Evolutionary conservation across 1,140 invertebrate species (phyloP).

Genomic region (Hyphantria cunea): DNA sequence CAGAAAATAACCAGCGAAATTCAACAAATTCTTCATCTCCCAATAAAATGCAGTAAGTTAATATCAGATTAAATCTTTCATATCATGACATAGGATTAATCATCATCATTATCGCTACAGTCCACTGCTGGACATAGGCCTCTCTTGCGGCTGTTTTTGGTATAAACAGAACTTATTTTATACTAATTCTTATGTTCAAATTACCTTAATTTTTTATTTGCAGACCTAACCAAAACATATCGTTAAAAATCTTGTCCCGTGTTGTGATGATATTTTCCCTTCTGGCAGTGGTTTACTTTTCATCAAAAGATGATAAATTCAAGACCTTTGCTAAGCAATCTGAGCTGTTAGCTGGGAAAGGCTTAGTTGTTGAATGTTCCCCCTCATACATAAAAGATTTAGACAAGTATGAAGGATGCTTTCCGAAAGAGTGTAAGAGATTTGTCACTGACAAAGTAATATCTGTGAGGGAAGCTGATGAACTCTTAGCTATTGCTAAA

Average conservation of each 20-base stretch:
- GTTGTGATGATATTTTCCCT: slow-evolving; percentile 61
- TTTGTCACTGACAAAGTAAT: slow-evolving; percentile 89
- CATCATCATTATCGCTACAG: too few species aligned
- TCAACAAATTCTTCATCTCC: too few species aligned
- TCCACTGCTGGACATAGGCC: too few species aligned
- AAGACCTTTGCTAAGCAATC: slow-evolving; percentile 84
- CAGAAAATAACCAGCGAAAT: too few species aligned
- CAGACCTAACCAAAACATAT: slow-evolving; percentile 48
- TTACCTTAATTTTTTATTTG: too few species aligned
- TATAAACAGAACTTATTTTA: too few species aligned
- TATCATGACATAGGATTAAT: too few species aligned
- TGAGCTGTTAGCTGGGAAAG: slow-evolving; percentile 83
- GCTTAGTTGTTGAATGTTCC: slow-evolving; percentile 84
- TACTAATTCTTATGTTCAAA: too few species aligned
- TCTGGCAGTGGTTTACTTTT: slow-evolving; percentile 83
- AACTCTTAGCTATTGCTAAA: slow-evolving; percentile 85
- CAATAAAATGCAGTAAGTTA: not conserved
- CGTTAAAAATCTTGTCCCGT: slow-evolving; percentile 55
- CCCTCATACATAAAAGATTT: slow-evolving; percentile 82
- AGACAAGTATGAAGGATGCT: slow-evolving; percentile 84
- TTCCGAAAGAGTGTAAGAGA: slow-evolving; percentile 89
- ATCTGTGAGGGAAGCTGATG: slow-evolving; percentile 84
- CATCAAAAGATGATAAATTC: slow-evolving; percentile 83
- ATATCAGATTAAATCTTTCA: not conserved
- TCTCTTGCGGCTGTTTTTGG: too few species aligned